Evolutionary conservation across 2,113 vertebrate genomes (phyloP).

Genomic region (Pyrgilauda ruficollis): DNA sequence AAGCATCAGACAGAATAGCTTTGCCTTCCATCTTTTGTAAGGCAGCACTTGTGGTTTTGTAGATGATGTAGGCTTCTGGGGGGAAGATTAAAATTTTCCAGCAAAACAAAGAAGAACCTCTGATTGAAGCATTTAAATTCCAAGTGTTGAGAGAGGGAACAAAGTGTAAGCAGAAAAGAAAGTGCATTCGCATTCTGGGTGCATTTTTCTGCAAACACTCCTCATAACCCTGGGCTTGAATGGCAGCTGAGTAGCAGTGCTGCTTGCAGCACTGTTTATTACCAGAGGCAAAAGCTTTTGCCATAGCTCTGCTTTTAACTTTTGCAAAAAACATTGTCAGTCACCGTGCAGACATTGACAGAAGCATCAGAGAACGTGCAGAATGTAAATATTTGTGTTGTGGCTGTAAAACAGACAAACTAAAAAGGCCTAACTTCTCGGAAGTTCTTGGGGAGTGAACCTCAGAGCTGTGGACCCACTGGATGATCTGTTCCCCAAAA

Average conservation of each 20-base stretch:
- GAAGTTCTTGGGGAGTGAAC: neutral
- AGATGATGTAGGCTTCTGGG: neutral
- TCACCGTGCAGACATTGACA: neutral
- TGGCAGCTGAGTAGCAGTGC: neutral
- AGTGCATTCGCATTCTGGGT: neutral
- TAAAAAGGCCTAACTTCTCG: neutral
- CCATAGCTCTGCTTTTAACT: neutral
- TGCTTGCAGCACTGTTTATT: neutral
- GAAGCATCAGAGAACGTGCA: neutral
- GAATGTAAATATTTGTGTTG: neutral
- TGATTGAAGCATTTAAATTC: slow-evolving; percentile 13
- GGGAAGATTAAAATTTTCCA: neutral
- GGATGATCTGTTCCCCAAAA: neutral
- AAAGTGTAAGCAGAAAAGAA: neutral
- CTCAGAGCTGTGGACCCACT: neutral
- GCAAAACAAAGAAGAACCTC: neutral
- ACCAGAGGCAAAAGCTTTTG: neutral
- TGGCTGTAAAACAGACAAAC: neutral
- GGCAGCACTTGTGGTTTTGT: neutral
- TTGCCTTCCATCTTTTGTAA: neutral
- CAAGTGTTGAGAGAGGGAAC: neutral
- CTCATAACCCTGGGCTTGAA: neutral
- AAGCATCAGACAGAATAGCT: neutral
- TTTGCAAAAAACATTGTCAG: neutral
- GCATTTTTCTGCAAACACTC: neutral